Evolutionary conservation across 2,113 vertebrate species (phyloP).

Genomic region (Cynoglossus semilaevis): DNA sequence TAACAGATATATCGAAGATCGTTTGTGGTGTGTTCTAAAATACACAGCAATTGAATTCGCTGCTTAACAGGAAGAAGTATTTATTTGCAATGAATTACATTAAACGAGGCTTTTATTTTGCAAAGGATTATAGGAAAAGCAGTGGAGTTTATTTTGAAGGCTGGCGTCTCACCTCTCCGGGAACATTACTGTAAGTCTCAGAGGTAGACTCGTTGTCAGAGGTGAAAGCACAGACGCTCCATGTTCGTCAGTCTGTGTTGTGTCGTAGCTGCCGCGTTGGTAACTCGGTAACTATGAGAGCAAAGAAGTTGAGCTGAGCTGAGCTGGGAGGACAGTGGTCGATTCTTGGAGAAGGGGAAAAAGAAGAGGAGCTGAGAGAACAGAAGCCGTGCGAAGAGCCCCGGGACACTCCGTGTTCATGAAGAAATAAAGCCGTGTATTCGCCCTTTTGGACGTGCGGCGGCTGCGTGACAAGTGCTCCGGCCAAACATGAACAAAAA

Average conservation of each 20-base stretch:
- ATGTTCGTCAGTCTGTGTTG: not conserved
- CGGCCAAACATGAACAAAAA: conserved; percentile 79
- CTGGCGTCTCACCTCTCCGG: too few relatives aligned
- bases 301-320: conserved; percentile 53
- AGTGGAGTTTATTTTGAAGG: too few relatives aligned
- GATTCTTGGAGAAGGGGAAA: conserved; percentile 9
- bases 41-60: too few relatives aligned
- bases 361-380: conserved; percentile 3
- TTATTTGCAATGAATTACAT: too few relatives aligned
- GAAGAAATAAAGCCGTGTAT: conserved; percentile 4
- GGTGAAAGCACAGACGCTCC: not conserved
- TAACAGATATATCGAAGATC: too few relatives aligned
- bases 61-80: too few relatives aligned
- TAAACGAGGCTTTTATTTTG: too few relatives aligned
- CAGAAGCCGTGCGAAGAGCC: not conserved
- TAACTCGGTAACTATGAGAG: conserved; percentile 38
- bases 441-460: conserved; percentile 1
- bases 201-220: not conserved
- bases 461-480: conserved; percentile 38
- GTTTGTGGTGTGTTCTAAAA: too few relatives aligned
- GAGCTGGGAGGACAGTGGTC: conserved; percentile 43
- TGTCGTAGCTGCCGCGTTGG: not conserved
- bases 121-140: too few relatives aligned
- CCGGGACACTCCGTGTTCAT: not conserved
- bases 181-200: too few relatives aligned